Percentiles rank a stretch among this genome's conserved stretches.
These are phyloP conservation scores for Dipodomys stephensi DNA, from an alignment of 2,113 vertebrate species.

Conservation along the genomic window DNA sequence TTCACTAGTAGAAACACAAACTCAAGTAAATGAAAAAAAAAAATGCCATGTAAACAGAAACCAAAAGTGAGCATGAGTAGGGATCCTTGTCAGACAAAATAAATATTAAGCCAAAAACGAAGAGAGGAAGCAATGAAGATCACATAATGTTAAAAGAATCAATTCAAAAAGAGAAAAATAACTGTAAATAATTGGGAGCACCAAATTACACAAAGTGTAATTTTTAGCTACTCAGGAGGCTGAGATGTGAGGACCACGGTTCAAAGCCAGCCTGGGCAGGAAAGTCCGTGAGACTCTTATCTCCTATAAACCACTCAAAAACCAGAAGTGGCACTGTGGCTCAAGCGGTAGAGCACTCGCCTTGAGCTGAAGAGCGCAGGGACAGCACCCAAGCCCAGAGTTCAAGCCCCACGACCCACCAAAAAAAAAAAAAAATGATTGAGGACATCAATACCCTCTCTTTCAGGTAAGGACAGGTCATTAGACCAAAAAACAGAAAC, in stretches of 20 bases:
- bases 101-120: neutral
- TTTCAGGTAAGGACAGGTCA: neutral
- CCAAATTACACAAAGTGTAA: neutral
- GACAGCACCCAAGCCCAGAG: no score
- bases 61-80: neutral
- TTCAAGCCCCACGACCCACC: rapidly evolving
- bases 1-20: neutral
- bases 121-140: neutral
- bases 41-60: neutral
- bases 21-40: no score
- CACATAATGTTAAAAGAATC: neutral
- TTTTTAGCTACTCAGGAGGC: no score
- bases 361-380: no score
- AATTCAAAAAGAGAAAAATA: neutral
- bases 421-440: neutral
- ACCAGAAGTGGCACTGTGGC: no score
- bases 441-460: neutral
- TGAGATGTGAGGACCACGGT: no score
- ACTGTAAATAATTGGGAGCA: neutral
- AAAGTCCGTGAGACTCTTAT: no score
- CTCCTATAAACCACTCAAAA: no score
- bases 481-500: neutral
- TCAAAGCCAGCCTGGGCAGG: no score
- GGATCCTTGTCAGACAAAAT: neutral
- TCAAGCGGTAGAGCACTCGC: no score